phyloP scores from a whole-genome alignment of 2,888 invertebrate species.

The Calameuta idolon region DNA sequence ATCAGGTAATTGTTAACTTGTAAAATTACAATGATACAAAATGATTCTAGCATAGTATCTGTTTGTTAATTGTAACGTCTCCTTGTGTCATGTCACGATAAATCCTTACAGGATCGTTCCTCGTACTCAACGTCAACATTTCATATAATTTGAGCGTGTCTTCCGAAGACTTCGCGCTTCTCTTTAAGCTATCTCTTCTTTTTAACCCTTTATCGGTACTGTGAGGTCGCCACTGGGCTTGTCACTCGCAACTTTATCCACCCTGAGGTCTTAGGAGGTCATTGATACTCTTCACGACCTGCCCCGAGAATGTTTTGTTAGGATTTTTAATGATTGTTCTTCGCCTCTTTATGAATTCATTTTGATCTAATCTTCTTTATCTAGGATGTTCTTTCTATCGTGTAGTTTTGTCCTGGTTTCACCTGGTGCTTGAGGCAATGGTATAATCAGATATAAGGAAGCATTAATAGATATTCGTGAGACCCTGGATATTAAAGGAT shows the following conservation, averaged over 20 bases:
- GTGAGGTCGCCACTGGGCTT: constrained; percentile 9
- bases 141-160: constrained; percentile 2
- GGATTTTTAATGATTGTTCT: background rate
- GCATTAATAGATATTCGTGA: background rate
- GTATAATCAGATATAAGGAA: background rate
- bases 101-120: background rate
- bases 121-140: background rate
- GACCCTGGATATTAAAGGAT: background rate
- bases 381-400: background rate
- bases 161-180: background rate
- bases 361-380: background rate
- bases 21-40: background rate
- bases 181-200: background rate
- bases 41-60: background rate
- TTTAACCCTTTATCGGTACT: constrained; percentile 9
- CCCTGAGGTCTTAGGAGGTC: background rate
- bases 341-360: background rate
- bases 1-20: background rate
- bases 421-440: background rate
- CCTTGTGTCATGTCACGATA: background rate
- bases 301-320: background rate
- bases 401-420: background rate
- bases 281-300: no score
- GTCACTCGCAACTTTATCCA: constrained; percentile 2
- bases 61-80: background rate